Evolutionary conservation across 1,140 invertebrate genomes (phyloP).

Genomic region (Pectinophora gossypiella): DNA sequence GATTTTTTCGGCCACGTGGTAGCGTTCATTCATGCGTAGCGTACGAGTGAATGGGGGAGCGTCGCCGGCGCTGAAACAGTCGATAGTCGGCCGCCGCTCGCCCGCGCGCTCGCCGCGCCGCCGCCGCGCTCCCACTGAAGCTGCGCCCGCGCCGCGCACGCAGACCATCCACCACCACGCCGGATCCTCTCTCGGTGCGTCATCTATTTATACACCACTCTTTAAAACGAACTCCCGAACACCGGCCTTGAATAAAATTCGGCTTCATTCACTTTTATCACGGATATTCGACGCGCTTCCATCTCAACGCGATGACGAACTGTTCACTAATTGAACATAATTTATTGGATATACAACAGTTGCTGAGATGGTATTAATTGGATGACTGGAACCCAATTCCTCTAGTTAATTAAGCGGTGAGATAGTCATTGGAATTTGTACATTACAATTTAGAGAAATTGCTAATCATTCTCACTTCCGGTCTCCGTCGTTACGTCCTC

Average conservation of each 20-base stretch:
- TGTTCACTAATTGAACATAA: constrained; percentile 41
- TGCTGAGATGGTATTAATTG: constrained; percentile 34
- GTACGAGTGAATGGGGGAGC: constrained; percentile 47
- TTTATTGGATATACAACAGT: constrained; percentile 32
- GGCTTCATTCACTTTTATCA: constrained; percentile 30
- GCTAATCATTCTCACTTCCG: no score
- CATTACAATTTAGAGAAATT: no score
- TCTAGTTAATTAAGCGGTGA: not conserved
- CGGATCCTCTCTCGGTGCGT: constrained; percentile 53
- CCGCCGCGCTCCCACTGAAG: constrained; percentile 30
- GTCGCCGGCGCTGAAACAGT: constrained; percentile 38
- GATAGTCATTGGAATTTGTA: not conserved
- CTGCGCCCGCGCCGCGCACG: constrained; percentile 31
- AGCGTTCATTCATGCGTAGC: constrained; percentile 55
- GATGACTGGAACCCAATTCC: constrained; percentile 23
- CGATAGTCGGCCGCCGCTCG: constrained; percentile 32
- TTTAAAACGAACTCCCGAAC: constrained; percentile 20
- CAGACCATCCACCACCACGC: constrained; percentile 24
- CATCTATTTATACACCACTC: constrained; percentile 43
- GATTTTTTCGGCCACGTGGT: constrained; percentile 55
- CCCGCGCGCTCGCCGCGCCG: constrained; percentile 46
- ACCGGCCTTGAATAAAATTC: constrained; percentile 44
- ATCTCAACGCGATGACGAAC: constrained; percentile 16
- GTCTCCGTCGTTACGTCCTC: no score
- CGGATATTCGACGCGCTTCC: constrained; percentile 18